phyloP scores from a whole-genome alignment of 2,888 invertebrate genomes.

The Drosophila colorata region DNA sequence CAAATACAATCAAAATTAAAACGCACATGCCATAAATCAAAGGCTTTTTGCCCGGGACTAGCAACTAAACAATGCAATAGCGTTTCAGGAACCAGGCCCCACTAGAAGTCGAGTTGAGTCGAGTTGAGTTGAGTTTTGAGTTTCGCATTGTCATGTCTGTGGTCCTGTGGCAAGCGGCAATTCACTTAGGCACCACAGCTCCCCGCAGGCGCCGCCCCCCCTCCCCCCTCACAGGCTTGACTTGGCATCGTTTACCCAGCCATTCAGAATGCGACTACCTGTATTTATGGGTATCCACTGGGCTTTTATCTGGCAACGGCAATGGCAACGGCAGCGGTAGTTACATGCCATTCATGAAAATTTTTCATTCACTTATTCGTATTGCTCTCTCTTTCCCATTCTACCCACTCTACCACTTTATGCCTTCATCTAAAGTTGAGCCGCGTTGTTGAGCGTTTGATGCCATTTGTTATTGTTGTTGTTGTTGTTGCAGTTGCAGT shows the following conservation, averaged over 20 bases:
- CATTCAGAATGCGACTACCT: slow-evolving; percentile 72
- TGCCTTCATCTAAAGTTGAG: slow-evolving; percentile 59
- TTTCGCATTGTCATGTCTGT: slow-evolving; percentile 58
- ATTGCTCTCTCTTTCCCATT: slow-evolving; percentile 3
- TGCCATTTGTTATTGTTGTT: slow-evolving; percentile 71
- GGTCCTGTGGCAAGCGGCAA: slow-evolving; percentile 62
- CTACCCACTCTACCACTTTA: slow-evolving; percentile 4
- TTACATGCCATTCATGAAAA: slow-evolving; percentile 79
- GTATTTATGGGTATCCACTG: slow-evolving; percentile 72
- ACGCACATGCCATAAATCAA: slow-evolving; percentile 78
- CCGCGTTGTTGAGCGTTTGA: slow-evolving; percentile 50
- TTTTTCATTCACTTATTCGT: slow-evolving; percentile 76
- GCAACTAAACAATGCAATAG: slow-evolving; percentile 72
- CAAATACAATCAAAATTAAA: slow-evolving; percentile 71
- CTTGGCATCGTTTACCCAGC: slow-evolving; percentile 72
- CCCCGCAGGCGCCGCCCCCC: neutral
- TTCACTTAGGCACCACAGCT: slow-evolving; percentile 66
- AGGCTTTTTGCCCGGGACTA: slow-evolving; percentile 56
- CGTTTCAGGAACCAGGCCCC: slow-evolving; percentile 24
- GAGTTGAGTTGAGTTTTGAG: slow-evolving; percentile 27
- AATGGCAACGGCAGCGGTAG: slow-evolving; percentile 53
- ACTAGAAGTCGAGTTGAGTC: slow-evolving; percentile 32
- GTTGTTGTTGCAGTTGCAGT: slow-evolving; percentile 26
- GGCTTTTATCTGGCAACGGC: slow-evolving; percentile 70
- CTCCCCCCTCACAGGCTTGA: slow-evolving; percentile 10